Base-by-base conservation (phyloP, 1,140 invertebrate species). In the Oppia nitens region DNA sequence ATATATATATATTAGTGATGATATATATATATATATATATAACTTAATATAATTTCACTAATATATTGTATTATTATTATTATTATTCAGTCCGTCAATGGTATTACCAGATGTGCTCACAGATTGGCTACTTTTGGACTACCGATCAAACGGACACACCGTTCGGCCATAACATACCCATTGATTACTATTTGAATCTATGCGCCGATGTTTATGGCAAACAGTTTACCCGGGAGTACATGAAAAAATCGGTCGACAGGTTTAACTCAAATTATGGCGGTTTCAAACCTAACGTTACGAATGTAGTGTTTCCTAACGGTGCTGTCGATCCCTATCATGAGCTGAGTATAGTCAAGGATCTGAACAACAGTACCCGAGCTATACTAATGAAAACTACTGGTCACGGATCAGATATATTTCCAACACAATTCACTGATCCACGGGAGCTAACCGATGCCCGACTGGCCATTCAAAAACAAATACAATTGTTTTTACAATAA, bases 61-160 rank as follows among this genome's bases (percentile, higher is more conserved):
- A n/a, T n/a, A n/a, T n/a, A n/a, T n/a, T n/a, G n/a, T n/a, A n/a
- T n/a, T n/a, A n/a, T n/a, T n/a, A n/a, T n/a, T n/a, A n/a, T n/a
- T n/a, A n/a, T n/a, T n/a, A 20, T 21, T 6, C 28, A 57, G 81
- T 76, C 60, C 79, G 87, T 1, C 85, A 89, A 67, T 95, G 90
- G 90, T 83, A 78, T 17, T 95, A 91, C 68, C 90, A 95, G 71
- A 93, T 88, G 0, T 96, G 91, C 69, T 87, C 84, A n/a, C 90
- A 96, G 70, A 95, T 94, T 72, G 91, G 89, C 24, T 95, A 88
- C 68, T 95, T 83, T 71, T 89, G 95, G 75, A 87, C 87, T 0
- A 90, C 89, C 0, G 80, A 82, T 14, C 78, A 77, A 2, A 73
- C 76, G 25, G 72, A 78, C 0, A 78, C 84, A 66, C 75, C 85